phyloP scores from a whole-genome alignment of 1,140 invertebrate species.

The Leptinotarsa texana region DNA sequence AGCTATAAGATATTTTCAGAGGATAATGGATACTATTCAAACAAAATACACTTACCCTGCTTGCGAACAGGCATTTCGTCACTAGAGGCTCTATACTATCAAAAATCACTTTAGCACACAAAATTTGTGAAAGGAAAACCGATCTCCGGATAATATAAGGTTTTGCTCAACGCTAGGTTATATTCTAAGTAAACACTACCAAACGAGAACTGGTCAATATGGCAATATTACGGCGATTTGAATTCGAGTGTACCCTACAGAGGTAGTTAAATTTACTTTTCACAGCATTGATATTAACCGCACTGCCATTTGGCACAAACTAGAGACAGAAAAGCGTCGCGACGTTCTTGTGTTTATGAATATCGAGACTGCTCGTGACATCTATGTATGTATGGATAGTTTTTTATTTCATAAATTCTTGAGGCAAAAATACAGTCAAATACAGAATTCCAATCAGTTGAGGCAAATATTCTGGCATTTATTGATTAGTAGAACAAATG shows the following conservation, averaged over 20 bases:
- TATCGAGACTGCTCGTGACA: neutral
- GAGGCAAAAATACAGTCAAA: too few relatives aligned
- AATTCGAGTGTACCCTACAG: neutral
- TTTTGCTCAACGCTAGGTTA: neutral
- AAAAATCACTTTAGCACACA: slow-evolving; percentile 25
- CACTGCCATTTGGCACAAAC: slow-evolving; percentile 28
- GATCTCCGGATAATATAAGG: neutral
- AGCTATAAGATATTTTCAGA: neutral
- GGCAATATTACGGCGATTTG: neutral
- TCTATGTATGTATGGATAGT: neutral
- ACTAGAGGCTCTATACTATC: slow-evolving; percentile 10
- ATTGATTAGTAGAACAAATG: too few relatives aligned
- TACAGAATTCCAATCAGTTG: neutral
- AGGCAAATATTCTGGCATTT: too few relatives aligned
- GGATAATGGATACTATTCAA: neutral
- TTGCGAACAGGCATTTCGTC: slow-evolving; percentile 21
- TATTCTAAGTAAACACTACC: slow-evolving; percentile 18
- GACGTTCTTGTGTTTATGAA: slow-evolving; percentile 14
- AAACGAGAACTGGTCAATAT: neutral
- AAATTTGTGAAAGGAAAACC: slow-evolving; percentile 5
- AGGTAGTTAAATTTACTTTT: slow-evolving; percentile 15
- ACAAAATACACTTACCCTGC: slow-evolving; percentile 17
- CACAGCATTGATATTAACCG: slow-evolving; percentile 9
- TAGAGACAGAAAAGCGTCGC: slow-evolving; percentile 25
- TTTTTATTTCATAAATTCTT: too few relatives aligned